Conservation (phyloP, 2,797 vertebrate species). For the Enteromius viviparus region DNA sequence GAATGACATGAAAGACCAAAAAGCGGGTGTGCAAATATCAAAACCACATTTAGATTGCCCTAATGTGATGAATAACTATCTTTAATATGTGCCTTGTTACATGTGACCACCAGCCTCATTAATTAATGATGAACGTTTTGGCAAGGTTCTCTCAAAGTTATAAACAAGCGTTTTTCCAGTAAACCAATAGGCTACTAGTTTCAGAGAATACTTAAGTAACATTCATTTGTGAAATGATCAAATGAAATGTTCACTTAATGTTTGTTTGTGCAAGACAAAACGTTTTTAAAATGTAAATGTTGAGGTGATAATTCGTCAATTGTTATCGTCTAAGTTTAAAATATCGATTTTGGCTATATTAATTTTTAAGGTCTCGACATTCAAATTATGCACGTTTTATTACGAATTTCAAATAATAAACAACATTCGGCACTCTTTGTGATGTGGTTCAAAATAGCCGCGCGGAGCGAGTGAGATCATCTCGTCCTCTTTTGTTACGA, state of each 20-base stretch:
- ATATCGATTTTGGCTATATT: not conserved
- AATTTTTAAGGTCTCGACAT: no score
- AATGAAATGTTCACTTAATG: not conserved
- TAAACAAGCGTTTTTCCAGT: not conserved
- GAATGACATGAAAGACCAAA: slow-evolving; percentile 58
- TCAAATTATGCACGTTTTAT: not conserved
- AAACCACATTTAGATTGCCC: slow-evolving; percentile 40
- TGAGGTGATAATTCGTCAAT: not conserved
- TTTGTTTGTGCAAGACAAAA: not conserved
- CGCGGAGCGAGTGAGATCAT: not conserved
- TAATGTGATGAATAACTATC: not conserved
- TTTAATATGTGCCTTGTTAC: not conserved
- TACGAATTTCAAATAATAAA: not conserved
- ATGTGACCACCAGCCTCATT: slow-evolving; percentile 7
- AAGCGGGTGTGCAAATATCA: slow-evolving; percentile 65
- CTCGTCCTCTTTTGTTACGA: not conserved
- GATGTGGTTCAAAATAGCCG: not conserved
- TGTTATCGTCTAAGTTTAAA: not conserved
- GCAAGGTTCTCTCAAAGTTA: not conserved
- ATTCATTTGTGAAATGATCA: not conserved
- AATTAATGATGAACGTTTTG: not conserved
- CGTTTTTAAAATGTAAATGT: no score
- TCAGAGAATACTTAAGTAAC: no score
- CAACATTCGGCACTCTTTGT: not conserved
- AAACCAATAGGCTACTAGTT: no score